A percentile compares a stretch with the other conserved stretches of the same genome.
Conservation (phyloP, 2,888 invertebrate species). For the Schizotus pectinicornis region DNA sequence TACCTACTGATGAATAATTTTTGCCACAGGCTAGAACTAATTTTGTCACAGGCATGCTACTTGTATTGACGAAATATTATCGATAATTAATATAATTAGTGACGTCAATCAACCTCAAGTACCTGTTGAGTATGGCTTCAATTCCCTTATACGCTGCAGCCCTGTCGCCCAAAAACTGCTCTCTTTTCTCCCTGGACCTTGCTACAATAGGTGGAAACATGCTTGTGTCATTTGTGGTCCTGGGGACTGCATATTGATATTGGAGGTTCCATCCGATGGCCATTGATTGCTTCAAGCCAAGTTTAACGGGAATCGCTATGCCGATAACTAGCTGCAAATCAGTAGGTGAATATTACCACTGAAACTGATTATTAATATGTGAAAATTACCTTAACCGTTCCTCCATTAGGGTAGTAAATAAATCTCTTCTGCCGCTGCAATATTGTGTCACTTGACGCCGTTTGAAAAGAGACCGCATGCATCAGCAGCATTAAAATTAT, state of each 20-base stretch:
- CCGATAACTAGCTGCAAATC: constrained; percentile 66
- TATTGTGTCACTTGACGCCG: neutral
- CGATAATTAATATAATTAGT: neutral
- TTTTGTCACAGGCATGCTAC: no score
- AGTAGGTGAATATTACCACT: neutral
- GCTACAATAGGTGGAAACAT: constrained; percentile 49
- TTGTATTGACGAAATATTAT: no score
- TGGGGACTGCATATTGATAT: constrained; percentile 63
- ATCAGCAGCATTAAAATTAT: constrained; percentile 8
- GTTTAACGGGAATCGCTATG: constrained; percentile 63
- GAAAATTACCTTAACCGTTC: constrained; percentile 46
- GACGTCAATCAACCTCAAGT: constrained; percentile 10
- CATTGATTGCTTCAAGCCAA: constrained; percentile 62
- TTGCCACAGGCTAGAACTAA: no score
- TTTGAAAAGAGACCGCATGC: constrained; percentile 1
- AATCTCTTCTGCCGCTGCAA: constrained; percentile 24
- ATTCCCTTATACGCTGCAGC: constrained; percentile 48
- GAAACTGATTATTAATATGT: neutral
- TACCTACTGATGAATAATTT: no score
- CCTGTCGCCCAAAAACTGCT: constrained; percentile 42
- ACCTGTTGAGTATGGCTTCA: constrained; percentile 51
- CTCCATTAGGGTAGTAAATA: constrained; percentile 43
- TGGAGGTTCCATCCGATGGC: constrained; percentile 68
- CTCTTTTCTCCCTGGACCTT: constrained; percentile 38
- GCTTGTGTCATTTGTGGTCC: constrained; percentile 43